Evolutionary conservation across 2,797 vertebrate genomes (phyloP), one percentile per base, ranked within the genome.

Genomic region (Varecia variegata): DNA sequence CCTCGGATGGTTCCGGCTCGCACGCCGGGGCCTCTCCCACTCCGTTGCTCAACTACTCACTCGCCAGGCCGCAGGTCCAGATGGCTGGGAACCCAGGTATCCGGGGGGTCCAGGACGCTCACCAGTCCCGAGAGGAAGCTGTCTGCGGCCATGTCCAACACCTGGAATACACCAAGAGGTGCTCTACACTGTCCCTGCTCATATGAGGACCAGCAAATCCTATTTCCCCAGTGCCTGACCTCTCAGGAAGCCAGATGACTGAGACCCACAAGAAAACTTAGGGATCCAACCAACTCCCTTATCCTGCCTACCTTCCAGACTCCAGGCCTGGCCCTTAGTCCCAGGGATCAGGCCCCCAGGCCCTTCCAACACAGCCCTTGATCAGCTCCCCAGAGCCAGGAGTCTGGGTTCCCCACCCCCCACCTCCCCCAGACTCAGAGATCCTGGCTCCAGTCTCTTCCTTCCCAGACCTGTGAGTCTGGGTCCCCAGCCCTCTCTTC

Each of bases 61-160:
- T 98, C 98, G 88, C 96, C 97, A 83, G 97, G 96, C 70, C 74
- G 94, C 56, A 97, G 94, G 68, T 97, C 98, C 87, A 97, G 70
- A 45, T 89, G 96, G 81, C 97, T 97, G 74, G 97, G 90, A 20
- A 98, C 96, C 97, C 97, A 97, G 40, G 97, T 96, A 68, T 97
- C 98, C 0, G 96, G 95, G 82, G 96, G 93, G 3, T 97, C 97
- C 62, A 97, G 95, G 14, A 95, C 35, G 25, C 77, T 97, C 95
- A 97, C 93, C 60, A 97, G 83, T 50, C 97, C 97, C 0, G 86
- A 35, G 1, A 98, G 84, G 70, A 98, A 95, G 70, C 96, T 93
- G 15, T 97, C 97, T 0, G 97, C 81, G 0, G 97, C 97, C 73
- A 97, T 62, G 77, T 97, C 98, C 94, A 97, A 47, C 58, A 96